Conservation (phyloP, 2,113 vertebrate species). For the Leptodactylus fuscus region DNA sequence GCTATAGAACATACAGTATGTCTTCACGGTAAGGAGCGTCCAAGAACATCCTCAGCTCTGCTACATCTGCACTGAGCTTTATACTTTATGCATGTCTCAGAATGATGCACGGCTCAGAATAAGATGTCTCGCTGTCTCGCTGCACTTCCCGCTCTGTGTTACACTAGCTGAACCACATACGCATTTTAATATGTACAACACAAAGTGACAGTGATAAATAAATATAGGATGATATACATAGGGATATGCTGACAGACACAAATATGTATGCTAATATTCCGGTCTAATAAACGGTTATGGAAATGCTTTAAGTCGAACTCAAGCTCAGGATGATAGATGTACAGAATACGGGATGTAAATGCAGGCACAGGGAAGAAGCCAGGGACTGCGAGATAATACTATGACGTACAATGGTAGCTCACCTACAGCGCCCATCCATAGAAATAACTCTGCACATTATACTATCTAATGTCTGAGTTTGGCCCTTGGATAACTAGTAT, state of each 20-base stretch:
- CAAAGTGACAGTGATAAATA: conserved; percentile 35
- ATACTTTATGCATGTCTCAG: not conserved
- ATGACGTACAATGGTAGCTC: not conserved
- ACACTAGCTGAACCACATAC: not conserved
- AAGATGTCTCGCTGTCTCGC: not conserved
- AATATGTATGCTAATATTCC: conserved; percentile 31
- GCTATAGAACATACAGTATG: no score
- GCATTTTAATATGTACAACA: conserved; percentile 3
- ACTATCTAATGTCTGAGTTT: not conserved
- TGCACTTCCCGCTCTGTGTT: no score
- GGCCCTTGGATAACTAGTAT: not conserved
- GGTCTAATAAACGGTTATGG: conserved; percentile 16
- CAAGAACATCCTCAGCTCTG: not conserved
- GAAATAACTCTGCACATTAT: not conserved
- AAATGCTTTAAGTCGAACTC: conserved; percentile 11
- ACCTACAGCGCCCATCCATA: not conserved
- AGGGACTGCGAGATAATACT: not conserved
- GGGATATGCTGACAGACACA: conserved; percentile 46
- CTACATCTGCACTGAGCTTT: not conserved
- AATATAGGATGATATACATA: not conserved
- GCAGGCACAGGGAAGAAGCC: not conserved
- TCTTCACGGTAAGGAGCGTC: no score
- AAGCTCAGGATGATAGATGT: conserved; percentile 2
- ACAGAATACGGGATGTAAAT: conserved; percentile 18
- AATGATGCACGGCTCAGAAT: not conserved